Evolutionary conservation across 2,888 invertebrate genomes (phyloP).

Genomic region (Cryptocephalus moraei): DNA sequence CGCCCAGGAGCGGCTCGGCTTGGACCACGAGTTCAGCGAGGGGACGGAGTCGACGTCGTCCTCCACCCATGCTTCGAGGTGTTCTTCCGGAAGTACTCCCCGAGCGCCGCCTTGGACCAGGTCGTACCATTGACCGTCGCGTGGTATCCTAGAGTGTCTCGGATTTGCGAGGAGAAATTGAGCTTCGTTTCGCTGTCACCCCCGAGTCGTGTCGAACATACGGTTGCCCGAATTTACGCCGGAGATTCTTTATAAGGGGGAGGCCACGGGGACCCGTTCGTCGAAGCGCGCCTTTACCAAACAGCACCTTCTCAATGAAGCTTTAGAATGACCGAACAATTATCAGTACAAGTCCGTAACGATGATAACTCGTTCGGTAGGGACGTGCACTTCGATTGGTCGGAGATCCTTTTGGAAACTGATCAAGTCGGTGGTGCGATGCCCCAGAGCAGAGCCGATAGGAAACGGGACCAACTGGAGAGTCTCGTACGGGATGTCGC

Average conservation of each 20-base stretch:
- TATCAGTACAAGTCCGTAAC: slow-evolving; percentile 38
- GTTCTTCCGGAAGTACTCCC: slow-evolving; percentile 39
- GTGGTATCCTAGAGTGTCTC: slow-evolving; percentile 48
- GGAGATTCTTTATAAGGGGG: slow-evolving; percentile 67
- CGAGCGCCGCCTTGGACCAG: slow-evolving; percentile 10
- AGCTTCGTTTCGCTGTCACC: slow-evolving; percentile 8
- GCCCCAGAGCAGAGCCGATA: slow-evolving; percentile 58
- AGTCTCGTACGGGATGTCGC: slow-evolving; percentile 69
- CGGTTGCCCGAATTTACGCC: slow-evolving; percentile 35
- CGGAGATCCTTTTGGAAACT: slow-evolving; percentile 57
- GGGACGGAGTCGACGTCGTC: slow-evolving; percentile 69
- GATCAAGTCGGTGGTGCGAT: slow-evolving; percentile 71
- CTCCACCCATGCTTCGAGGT: slow-evolving; percentile 62
- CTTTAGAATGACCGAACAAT: slow-evolving; percentile 42
- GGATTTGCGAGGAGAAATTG: slow-evolving; percentile 9
- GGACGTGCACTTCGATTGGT: slow-evolving; percentile 54
- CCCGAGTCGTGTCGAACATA: slow-evolving; percentile 2
- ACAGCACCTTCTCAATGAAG: slow-evolving; percentile 63
- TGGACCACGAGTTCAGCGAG: slow-evolving; percentile 70
- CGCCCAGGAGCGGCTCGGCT: slow-evolving; percentile 42
- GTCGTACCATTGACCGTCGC: slow-evolving; percentile 49
- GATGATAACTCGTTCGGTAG: slow-evolving; percentile 33
- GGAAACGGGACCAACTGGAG: slow-evolving; percentile 81
- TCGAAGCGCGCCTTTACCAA: slow-evolving; percentile 64
- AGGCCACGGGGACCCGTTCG: slow-evolving; percentile 66